phyloP scores from a whole-genome alignment of 2,113 vertebrate species.

The Maylandia zebra region DNA sequence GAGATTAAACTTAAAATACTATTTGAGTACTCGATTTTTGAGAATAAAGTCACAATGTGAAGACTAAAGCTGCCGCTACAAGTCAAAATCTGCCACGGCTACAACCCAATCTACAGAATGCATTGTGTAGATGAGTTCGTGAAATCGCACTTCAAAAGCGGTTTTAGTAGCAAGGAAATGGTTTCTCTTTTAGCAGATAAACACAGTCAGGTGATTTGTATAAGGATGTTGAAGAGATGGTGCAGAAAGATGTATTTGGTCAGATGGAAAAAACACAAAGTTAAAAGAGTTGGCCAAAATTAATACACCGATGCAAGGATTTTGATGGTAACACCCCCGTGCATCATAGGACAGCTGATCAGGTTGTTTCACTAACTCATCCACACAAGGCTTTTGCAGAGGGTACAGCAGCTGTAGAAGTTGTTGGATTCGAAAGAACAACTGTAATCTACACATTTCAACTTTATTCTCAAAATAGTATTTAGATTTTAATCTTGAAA shows the following conservation, averaged over 20 bases:
- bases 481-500: accelerated
- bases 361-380: not conserved
- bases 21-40: too few species aligned
- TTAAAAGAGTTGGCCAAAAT: not conserved
- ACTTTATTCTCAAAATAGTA: not conserved
- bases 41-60: too few species aligned
- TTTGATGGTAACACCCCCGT: not conserved
- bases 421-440: not conserved
- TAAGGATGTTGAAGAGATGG: not conserved
- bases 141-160: accelerated
- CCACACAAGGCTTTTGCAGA: not conserved
- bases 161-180: not conserved
- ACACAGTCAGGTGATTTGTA: not conserved
- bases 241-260: not conserved
- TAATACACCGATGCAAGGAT: accelerated
- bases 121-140: not conserved
- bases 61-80: too few species aligned
- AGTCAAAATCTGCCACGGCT: too few species aligned
- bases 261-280: accelerated
- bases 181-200: not conserved
- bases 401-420: not conserved
- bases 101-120: not conserved
- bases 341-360: not conserved
- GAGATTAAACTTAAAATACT: too few species aligned
- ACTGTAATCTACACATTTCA: not conserved